Percentiles rank a stretch among this genome's conserved stretches.
phyloP scores from a whole-genome alignment of 2,888 invertebrate species.

The Cyrtodaria siliqua region DNA sequence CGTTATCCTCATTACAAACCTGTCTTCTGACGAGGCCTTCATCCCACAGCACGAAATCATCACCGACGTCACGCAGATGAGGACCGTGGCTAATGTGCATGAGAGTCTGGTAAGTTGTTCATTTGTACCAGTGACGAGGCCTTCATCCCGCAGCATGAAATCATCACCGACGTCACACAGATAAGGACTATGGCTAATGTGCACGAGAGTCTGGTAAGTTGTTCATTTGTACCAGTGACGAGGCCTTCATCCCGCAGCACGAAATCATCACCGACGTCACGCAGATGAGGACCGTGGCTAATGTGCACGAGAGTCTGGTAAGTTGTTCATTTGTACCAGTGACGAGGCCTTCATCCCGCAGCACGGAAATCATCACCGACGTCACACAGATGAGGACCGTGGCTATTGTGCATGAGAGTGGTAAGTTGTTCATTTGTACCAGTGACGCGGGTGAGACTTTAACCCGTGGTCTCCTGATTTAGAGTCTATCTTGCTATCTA shows the following conservation, averaged over 20 bases:
- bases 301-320: slow-evolving; percentile 96
- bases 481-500: too few relatives aligned
- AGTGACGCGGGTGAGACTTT: too few relatives aligned
- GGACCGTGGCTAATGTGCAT: slow-evolving; percentile 94
- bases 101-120: slow-evolving; percentile 93
- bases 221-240: too few relatives aligned
- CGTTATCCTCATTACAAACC: slow-evolving; percentile 95
- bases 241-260: slow-evolving; percentile 93
- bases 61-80: slow-evolving; percentile 93
- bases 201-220: slow-evolving; percentile 94
- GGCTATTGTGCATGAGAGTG: slow-evolving; percentile 97
- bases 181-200: slow-evolving; percentile 94
- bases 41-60: slow-evolving; percentile 95
- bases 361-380: slow-evolving; percentile 95
- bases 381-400: slow-evolving; percentile 93
- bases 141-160: slow-evolving; percentile 93
- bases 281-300: slow-evolving; percentile 93
- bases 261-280: slow-evolving; percentile 95
- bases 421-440: too few relatives aligned
- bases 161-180: slow-evolving; percentile 93
- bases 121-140: too few relatives aligned
- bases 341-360: slow-evolving; percentile 94
- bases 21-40: slow-evolving; percentile 92
- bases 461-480: too few relatives aligned
- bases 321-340: too few relatives aligned